Evolutionary conservation across 2,113 vertebrate species (phyloP), one percentile per base, ranked within the genome.

Genomic region (Dipodomys stephensi): DNA sequence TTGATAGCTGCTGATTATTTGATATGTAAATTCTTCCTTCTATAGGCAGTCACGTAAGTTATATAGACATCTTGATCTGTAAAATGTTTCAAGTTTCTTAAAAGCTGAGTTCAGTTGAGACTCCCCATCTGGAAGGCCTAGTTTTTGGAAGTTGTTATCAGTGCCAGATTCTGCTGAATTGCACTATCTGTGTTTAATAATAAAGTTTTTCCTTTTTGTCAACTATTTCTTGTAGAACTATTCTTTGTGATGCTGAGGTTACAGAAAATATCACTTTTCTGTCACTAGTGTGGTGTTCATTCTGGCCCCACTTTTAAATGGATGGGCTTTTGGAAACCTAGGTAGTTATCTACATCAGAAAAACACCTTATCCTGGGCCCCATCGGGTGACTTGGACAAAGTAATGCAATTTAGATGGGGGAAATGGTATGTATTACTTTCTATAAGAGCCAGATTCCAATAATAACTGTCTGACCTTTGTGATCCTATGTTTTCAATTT

Each of bases 401-500:
- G 86, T 81, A 95, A 96, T 85, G 49, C 84, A 96, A 93, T 93
- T 92, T 89, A 94, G 83, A 0, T 4, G 46, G 94, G 84, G 84
- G 53, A 95, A 97, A 95, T 96, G 90, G 92, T 92, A 88, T 82
- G 32, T 93, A 92, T 92, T 95, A 92, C 1, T 0, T 92, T 88
- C 93, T 83, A 49, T 83, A 95, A 90, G 91, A 96, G 90, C 78
- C 1, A 93, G 11, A 20, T 97, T 96, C 87, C 49, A 80, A 27
- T 74, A 78, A 89, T 77, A 95, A 90, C 90, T 5, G 2, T 22
- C 53, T 95, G 88, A 80, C 96, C 89, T 68, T 96, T 91, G 84
- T 84, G 77, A 78, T 91, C 74, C 11, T 65, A 46, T 57, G 62
- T 96, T 97, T 97, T 97, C 60, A 74, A 93, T 95, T 96, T 97